phyloP scores from a whole-genome alignment of 1,140 invertebrate species.

The Probaryconus sp. region DNA sequence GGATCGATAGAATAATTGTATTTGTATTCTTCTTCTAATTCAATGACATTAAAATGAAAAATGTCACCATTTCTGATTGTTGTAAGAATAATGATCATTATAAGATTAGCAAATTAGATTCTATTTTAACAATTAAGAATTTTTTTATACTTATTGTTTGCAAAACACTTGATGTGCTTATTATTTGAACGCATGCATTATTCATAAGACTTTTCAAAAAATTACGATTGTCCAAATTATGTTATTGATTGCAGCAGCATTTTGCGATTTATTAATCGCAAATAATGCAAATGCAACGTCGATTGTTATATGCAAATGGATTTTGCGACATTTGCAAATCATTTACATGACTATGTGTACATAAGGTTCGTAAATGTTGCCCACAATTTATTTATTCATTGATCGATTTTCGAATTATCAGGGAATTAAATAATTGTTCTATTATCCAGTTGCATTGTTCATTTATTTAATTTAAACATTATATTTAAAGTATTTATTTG shows the following conservation, averaged over 20 bases:
- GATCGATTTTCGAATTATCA: conserved; percentile 3
- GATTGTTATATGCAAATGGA: conserved; percentile 16
- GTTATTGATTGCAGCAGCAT: conserved; percentile 18
- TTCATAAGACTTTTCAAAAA: not conserved
- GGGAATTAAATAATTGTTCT: too few species aligned
- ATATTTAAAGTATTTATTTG: too few species aligned
- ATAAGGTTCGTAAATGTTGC: conserved; percentile 5
- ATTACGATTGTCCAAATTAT: conserved; percentile 3
- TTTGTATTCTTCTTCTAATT: conserved; percentile 14
- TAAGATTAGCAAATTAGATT: too few species aligned
- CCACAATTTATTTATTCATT: not conserved
- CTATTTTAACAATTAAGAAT: too few species aligned
- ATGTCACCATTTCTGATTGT: too few species aligned
- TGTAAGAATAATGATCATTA: too few species aligned
- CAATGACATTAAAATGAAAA: too few species aligned
- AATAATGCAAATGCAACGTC: not conserved
- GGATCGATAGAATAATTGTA: conserved; percentile 30
- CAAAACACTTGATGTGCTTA: too few species aligned
- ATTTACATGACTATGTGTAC: conserved; percentile 3
- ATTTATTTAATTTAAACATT: too few species aligned
- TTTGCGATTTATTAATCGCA: not conserved
- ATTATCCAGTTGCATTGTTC: too few species aligned
- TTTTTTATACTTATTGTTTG: too few species aligned
- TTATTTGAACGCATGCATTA: conserved; percentile 8
- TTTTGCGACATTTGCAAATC: conserved; percentile 6